Evolutionary conservation across 2,888 invertebrate species (phyloP), one percentile per base, ranked within the genome.

Genomic region (Synergus gifuensis): DNA sequence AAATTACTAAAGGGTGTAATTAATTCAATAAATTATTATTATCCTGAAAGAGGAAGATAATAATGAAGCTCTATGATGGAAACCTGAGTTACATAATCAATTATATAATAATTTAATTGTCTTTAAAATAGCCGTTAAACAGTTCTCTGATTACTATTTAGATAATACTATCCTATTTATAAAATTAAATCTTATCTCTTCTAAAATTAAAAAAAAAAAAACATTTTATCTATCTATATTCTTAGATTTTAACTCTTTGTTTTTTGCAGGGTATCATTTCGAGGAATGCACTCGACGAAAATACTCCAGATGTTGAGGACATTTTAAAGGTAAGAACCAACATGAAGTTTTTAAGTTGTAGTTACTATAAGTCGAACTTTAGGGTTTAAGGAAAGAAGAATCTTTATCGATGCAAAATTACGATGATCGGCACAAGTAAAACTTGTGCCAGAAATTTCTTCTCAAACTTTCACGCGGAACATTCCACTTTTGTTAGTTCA

Each of bases 251-350:
- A 9, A 60, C 22, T 11, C 0, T 22, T 18, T 22, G 0, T 73
- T 36, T 16, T 73, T 54, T 73, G 4, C 73, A 73, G 73, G 91
- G 87, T 80, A 88, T 92, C 85, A 92, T 86, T 79, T 87, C 91
- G 83, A 88, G 92, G 86, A 90, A 91, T 80, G 90, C 90, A 80
- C 93, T 93, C 87, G 93, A 94, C 87, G 94, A 94, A 90, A 94
- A 93, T 90, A 93, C 94, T 86, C 93, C 93, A 85, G 93, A 93
- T 87, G 94, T 95, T 90, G 95, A 95, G 91, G 94, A 94, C 92
- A 95, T 95, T 90, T 93, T 95, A 89, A 95, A 95, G 94, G 95
- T 95, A 91, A 92, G 90, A 86, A 49, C 76, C 18, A 67, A 69
- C 22, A 16, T 36, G 14, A 46, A 46, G 12, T 60, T 60, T 60